Conservation (phyloP, 2,113 vertebrate species). For the Pionites leucogaster region DNA sequence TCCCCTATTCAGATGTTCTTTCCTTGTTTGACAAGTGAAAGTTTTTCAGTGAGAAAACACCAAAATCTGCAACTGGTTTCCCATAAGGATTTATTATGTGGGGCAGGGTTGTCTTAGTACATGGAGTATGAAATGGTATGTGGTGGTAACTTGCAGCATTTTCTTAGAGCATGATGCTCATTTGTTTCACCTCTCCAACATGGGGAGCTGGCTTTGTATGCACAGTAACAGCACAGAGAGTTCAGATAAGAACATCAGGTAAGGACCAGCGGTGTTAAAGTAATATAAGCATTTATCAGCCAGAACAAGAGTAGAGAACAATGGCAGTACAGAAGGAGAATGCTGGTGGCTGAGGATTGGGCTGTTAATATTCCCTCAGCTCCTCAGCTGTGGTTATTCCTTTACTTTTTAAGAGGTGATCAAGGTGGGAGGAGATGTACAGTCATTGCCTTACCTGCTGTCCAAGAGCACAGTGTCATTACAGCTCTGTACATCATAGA, state of each 20-base stretch:
- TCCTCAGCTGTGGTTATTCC: background rate
- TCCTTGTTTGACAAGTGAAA: background rate
- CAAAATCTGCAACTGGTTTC: background rate
- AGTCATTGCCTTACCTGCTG: conserved; percentile 72
- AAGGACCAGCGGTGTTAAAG: background rate
- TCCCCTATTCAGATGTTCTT: background rate
- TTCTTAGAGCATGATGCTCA: background rate
- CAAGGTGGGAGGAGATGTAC: background rate
- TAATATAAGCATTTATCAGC: background rate
- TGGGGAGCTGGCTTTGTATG: background rate
- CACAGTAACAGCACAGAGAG: background rate
- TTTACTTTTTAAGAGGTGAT: background rate
- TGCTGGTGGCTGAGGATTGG: background rate
- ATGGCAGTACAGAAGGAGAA: background rate
- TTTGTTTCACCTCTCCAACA: accelerated
- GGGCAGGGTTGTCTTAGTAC: background rate
- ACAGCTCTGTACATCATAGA: conserved; percentile 75
- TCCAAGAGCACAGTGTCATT: conserved; percentile 49
- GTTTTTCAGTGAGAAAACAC: background rate
- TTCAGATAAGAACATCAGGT: background rate
- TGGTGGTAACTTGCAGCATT: background rate
- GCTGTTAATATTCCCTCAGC: background rate
- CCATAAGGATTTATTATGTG: background rate
- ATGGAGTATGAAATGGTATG: accelerated
- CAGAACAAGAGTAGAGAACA: background rate